A percentile compares a stretch with the other conserved stretches of the same genome.
phyloP scores from a whole-genome alignment of 1,140 invertebrate genomes.

The Parasteatoda tepidariorum region DNA sequence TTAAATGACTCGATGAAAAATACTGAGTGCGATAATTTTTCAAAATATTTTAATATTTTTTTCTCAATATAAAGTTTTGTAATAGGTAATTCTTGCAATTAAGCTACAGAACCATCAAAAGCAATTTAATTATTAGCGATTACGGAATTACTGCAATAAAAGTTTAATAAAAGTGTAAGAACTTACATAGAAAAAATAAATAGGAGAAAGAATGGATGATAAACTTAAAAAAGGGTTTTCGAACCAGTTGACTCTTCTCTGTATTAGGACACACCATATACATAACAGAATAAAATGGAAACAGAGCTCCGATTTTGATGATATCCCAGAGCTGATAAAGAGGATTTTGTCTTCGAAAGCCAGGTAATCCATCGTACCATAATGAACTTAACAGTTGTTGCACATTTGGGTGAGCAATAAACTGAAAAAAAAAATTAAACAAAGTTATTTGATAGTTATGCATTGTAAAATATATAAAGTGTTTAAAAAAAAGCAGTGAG shows the following conservation, averaged over 20 bases:
- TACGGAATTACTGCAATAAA: too few species aligned
- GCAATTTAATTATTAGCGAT: too few species aligned
- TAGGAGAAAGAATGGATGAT: slow-evolving; percentile 98
- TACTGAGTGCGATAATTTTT: too few species aligned
- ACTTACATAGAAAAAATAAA: slow-evolving; percentile 91
- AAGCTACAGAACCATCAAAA: too few species aligned
- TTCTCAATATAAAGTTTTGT: too few species aligned
- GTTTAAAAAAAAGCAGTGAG: not conserved
- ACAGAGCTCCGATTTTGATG: slow-evolving; percentile 89
- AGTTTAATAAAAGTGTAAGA: not conserved
- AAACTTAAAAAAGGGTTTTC: slow-evolving; percentile 99
- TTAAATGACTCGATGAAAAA: too few species aligned
- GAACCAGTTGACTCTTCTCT: slow-evolving; percentile 86
- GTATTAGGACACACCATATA: slow-evolving; percentile 95
- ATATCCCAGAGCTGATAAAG: slow-evolving; percentile 92
- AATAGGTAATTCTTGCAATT: too few species aligned
- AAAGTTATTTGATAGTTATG: not conserved
- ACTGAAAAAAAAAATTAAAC: slow-evolving; percentile 74
- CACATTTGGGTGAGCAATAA: slow-evolving; percentile 98
- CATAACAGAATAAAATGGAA: slow-evolving; percentile 92
- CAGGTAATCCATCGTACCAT: slow-evolving; percentile 96
- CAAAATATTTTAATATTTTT: too few species aligned
- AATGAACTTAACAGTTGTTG: slow-evolving; percentile 96
- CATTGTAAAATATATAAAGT: not conserved
- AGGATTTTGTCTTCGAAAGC: slow-evolving; percentile 95